phyloP scores from a whole-genome alignment of 2,113 vertebrate genomes.

The Corythoichthys intestinalis region DNA sequence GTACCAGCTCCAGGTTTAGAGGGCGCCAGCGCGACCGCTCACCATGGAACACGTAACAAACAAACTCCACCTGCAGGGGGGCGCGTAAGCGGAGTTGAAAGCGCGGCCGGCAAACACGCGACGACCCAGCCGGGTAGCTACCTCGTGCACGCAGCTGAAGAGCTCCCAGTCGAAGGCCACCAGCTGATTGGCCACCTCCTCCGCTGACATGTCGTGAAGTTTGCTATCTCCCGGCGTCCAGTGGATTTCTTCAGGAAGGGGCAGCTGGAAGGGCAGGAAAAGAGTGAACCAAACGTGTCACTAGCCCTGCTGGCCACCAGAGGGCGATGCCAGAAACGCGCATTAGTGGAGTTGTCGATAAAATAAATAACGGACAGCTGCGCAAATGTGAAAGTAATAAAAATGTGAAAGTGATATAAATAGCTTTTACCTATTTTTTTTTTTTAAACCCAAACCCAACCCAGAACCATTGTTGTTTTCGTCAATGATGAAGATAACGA shows the following conservation, averaged over 20 bases:
- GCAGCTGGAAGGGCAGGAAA: constrained; percentile 70
- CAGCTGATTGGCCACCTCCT: constrained; percentile 91
- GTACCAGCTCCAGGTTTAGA: constrained; percentile 91
- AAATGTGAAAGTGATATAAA: too few relatives aligned
- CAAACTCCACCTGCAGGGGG: constrained; percentile 85
- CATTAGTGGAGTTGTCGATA: too few relatives aligned
- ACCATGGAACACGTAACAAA: constrained; percentile 93
- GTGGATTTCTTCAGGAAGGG: constrained; percentile 91
- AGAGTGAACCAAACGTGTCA: neutral
- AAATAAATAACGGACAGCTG: too few relatives aligned
- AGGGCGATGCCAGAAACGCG: neutral
- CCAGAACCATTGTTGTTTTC: too few relatives aligned
- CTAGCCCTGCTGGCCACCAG: neutral
- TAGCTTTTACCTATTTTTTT: too few relatives aligned
- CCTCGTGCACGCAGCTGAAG: constrained; percentile 95
- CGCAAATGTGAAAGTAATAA: too few relatives aligned
- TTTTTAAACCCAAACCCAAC: too few relatives aligned
- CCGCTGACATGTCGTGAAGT: constrained; percentile 89
- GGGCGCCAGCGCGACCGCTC: constrained; percentile 92
- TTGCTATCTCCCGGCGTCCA: constrained; percentile 90
- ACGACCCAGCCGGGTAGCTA: constrained; percentile 18
- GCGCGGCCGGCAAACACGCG: neutral
- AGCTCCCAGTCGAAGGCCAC: constrained; percentile 95
- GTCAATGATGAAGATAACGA: too few relatives aligned
- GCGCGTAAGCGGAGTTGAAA: neutral